phyloP scores from a whole-genome alignment of 2,888 invertebrate species.

The Oxycera nigricornis region DNA sequence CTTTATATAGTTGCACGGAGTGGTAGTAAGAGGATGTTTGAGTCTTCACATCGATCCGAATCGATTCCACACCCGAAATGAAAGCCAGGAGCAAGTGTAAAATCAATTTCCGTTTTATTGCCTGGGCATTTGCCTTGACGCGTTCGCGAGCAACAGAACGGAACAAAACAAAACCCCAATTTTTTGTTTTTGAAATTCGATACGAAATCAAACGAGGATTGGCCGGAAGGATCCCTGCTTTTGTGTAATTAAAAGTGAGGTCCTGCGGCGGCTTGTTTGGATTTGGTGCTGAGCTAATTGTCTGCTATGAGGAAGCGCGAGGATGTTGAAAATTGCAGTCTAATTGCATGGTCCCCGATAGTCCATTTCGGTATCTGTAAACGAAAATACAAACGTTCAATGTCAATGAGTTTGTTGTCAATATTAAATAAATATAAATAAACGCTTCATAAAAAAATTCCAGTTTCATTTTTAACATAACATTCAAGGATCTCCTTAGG shows the following conservation, averaged over 20 bases:
- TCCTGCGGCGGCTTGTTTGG: conserved; percentile 34
- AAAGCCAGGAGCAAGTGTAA: conserved; percentile 41
- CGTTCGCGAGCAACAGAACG: conserved; percentile 21
- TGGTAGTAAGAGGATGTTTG: neutral
- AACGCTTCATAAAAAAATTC: too few relatives aligned
- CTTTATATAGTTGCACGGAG: neutral
- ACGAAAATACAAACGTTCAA: conserved; percentile 19
- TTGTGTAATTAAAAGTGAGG: conserved; percentile 29
- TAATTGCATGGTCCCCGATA: conserved; percentile 43
- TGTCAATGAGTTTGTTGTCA: conserved; percentile 10
- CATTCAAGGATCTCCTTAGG: too few relatives aligned
- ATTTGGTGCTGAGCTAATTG: conserved; percentile 38
- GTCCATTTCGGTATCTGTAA: conserved; percentile 43
- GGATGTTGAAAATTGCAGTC: conserved; percentile 15
- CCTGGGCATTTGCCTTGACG: conserved; percentile 34
- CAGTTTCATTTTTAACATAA: too few relatives aligned
- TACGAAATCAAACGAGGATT: conserved; percentile 32
- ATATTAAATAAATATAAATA: conserved; percentile 8
- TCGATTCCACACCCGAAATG: conserved; percentile 20
- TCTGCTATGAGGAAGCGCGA: conserved; percentile 11
- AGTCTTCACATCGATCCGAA: neutral
- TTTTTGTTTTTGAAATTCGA: conserved; percentile 27
- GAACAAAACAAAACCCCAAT: neutral
- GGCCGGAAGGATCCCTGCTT: conserved; percentile 24
- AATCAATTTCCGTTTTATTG: conserved; percentile 44